Evolutionary conservation across 1,140 invertebrate genomes (phyloP).

Genomic region (Leptinotarsa undecemlineata): DNA sequence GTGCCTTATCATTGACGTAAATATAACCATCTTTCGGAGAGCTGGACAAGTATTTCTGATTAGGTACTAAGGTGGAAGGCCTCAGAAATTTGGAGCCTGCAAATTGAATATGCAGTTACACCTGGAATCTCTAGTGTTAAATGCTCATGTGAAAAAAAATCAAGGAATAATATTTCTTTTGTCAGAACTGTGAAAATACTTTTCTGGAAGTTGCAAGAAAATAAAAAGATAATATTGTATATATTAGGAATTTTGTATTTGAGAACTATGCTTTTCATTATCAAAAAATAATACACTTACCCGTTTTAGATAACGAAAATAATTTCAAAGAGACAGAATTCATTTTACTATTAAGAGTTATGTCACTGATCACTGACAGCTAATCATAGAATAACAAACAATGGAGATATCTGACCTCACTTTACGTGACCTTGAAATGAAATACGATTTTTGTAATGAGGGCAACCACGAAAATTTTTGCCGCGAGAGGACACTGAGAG

Average conservation of each 20-base stretch:
- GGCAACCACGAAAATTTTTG: no score
- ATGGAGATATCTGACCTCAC: no score
- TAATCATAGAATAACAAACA: no score
- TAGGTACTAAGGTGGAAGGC: conserved; percentile 16
- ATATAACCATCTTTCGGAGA: conserved; percentile 59
- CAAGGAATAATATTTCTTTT: no score
- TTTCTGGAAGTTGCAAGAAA: background rate
- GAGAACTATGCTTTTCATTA: background rate
- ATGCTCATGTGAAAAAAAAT: no score
- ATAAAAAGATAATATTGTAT: background rate
- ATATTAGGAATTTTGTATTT: background rate
- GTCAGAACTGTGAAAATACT: no score
- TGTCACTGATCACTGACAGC: background rate
- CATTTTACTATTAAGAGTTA: conserved; percentile 23
- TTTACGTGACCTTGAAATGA: no score
- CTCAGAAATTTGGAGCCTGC: conserved; percentile 28
- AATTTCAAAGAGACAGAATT: conserved; percentile 31
- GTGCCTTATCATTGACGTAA: conserved; percentile 67
- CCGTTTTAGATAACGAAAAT: conserved; percentile 38
- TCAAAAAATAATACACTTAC: conserved; percentile 26
- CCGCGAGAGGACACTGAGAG: no score
- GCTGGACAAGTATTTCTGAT: conserved; percentile 32
- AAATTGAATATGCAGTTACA: background rate
- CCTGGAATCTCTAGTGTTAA: no score
- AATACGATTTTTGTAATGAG: no score